Percentiles rank a stretch among this genome's conserved stretches.
Evolutionary conservation across 2,888 invertebrate species (phyloP).

Genomic region (Panzeria rudis): DNA sequence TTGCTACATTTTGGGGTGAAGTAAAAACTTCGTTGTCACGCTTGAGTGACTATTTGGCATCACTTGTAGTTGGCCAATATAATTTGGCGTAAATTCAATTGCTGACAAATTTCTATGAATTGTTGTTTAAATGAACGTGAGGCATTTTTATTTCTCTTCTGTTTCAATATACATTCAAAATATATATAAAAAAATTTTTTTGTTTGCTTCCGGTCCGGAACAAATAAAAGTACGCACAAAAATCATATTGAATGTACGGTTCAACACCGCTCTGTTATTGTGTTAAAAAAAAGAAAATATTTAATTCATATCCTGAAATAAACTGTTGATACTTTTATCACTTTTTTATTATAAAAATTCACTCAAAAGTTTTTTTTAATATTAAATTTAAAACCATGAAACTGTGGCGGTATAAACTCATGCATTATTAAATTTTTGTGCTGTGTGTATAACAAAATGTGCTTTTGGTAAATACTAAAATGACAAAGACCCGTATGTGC

Average conservation of each 20-base stretch:
- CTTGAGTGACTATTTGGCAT: conserved; percentile 71
- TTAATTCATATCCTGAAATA: conserved; percentile 66
- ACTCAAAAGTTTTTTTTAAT: conserved; percentile 6
- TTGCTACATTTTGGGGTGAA: conserved; percentile 56
- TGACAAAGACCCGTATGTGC: not conserved
- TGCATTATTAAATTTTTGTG: conserved; percentile 50
- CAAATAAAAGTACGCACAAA: conserved; percentile 69
- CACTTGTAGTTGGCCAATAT: conserved; percentile 71
- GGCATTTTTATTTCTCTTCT: conserved; percentile 63
- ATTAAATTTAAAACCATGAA: conserved; percentile 51
- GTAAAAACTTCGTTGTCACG: conserved; percentile 69
- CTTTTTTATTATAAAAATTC: conserved; percentile 36
- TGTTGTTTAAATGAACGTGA: conserved; percentile 70
- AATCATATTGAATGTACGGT: conserved; percentile 63
- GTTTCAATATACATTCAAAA: not conserved
- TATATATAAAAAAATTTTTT: conserved; percentile 30
- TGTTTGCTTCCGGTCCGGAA: conserved; percentile 65
- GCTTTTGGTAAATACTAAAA: not conserved
- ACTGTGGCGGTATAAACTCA: conserved; percentile 44
- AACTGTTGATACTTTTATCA: conserved; percentile 67
- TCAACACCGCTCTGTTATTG: conserved; percentile 59
- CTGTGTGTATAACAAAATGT: not conserved
- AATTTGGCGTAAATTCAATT: conserved; percentile 72
- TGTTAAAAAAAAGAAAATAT: conserved; percentile 41
- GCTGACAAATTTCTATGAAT: conserved; percentile 72